Evolutionary conservation across 2,888 invertebrate species (phyloP).

Genomic region (Zhengitettix transpicula): DNA sequence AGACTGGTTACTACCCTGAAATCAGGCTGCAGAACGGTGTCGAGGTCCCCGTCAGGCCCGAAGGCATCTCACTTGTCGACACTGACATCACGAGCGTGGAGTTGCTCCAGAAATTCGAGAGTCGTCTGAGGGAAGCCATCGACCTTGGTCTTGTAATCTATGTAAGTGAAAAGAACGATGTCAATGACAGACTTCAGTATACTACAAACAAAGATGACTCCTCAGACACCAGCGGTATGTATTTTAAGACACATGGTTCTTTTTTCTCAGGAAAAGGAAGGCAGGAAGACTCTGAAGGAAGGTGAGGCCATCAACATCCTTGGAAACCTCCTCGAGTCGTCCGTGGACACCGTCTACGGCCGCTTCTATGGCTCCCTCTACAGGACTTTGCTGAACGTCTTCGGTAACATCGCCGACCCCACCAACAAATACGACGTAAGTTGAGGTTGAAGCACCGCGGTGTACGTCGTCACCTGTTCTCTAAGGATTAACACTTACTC

Average conservation of each 20-base stretch:
- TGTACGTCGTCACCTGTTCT: no score
- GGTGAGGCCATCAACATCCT: conserved; percentile 21
- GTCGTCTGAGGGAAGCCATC: conserved; percentile 38
- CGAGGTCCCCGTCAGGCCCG: conserved; percentile 32
- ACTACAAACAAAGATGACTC: no score
- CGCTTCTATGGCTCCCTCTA: conserved; percentile 38
- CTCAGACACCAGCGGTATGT: no score
- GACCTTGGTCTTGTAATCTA: conserved; percentile 30
- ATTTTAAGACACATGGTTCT: neutral
- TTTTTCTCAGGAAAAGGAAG: neutral
- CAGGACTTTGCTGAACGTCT: conserved; percentile 34
- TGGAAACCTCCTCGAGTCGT: conserved; percentile 39
- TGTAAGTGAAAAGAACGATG: neutral
- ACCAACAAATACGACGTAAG: conserved; percentile 21
- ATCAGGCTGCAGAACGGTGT: conserved; percentile 36
- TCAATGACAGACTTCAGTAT: no score
- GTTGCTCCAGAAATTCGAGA: conserved; percentile 23
- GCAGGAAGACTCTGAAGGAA: conserved; percentile 16
- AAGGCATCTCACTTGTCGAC: conserved; percentile 19
- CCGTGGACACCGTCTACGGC: conserved; percentile 40
- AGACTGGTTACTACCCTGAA: conserved; percentile 34
- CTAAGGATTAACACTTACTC: no score
- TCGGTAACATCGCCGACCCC: conserved; percentile 25
- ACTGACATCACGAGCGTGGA: neutral
- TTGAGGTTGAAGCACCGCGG: neutral